A percentile compares a stretch with the other conserved stretches of the same genome.
These are phyloP conservation scores for Boulengeromyrus knoepffleri DNA, from an alignment of 2,113 vertebrate genomes.

Conservation along the genomic window DNA sequence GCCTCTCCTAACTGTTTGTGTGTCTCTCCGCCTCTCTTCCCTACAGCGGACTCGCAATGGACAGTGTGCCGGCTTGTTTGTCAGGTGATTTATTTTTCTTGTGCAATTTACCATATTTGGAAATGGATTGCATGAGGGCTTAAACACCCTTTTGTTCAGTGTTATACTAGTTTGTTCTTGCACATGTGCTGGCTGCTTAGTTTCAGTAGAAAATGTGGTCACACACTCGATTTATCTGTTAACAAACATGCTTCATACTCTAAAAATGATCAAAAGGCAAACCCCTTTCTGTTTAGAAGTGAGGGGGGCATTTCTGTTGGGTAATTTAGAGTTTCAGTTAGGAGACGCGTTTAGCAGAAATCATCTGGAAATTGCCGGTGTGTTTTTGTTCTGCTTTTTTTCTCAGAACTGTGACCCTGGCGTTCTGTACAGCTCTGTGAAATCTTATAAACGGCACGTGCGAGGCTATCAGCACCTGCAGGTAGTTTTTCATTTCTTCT, in stretches of 20 bases:
- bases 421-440: background rate
- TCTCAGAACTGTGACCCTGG: background rate
- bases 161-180: background rate
- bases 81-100: background rate
- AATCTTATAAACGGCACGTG: background rate
- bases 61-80: background rate
- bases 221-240: background rate
- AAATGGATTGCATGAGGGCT: background rate
- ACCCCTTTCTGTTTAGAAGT: background rate
- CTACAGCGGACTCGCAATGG: background rate
- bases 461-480: background rate
- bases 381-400: background rate
- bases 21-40: background rate
- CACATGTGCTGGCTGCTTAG: background rate
- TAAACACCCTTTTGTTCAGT: background rate
- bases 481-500: background rate
- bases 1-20: background rate
- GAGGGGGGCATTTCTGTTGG: background rate
- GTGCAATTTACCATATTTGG: background rate
- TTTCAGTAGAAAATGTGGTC: background rate
- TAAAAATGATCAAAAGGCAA: background rate
- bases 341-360: background rate
- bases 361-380: background rate
- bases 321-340: background rate
- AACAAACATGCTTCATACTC: background rate